Evolutionary conservation across 2,888 invertebrate species (phyloP).

Genomic region (Pristionchus arcanus): DNA sequence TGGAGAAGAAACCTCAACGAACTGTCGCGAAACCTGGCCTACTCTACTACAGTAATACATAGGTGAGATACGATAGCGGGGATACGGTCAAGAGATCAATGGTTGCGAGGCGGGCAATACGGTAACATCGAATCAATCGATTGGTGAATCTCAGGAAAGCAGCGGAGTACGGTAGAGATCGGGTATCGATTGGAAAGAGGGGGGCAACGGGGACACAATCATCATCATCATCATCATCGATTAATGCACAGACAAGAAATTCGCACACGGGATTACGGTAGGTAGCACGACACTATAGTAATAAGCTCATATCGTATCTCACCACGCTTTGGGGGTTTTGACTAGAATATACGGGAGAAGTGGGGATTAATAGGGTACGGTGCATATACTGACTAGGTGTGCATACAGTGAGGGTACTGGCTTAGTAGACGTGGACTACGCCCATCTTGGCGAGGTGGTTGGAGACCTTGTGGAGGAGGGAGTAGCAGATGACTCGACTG

Average conservation of each 20-base stretch:
- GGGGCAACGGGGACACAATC: not conserved
- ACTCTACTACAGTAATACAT: conserved; percentile 39
- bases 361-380: not conserved
- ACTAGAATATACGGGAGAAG: conserved; percentile 24
- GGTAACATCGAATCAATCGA: conserved; percentile 42
- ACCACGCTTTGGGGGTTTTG: conserved; percentile 3
- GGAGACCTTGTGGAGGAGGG: conserved; percentile 40
- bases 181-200: conserved; percentile 15
- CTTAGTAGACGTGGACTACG: conserved; percentile 30
- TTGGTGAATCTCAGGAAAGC: conserved; percentile 44
- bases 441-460: conserved; percentile 30
- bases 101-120: conserved; percentile 27
- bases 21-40: conserved; percentile 26
- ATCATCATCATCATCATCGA: too few relatives aligned
- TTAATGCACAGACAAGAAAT: conserved; percentile 29
- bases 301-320: conserved; percentile 48
- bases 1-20: not conserved
- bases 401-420: conserved; percentile 22
- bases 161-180: conserved; percentile 6
- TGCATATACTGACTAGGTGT: conserved; percentile 4
- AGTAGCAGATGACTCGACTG: not conserved
- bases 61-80: conserved; percentile 44
- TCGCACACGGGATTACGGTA: conserved; percentile 19
- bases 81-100: conserved; percentile 9
- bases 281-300: not conserved